Evolutionary conservation across 2,113 vertebrate species (phyloP), one percentile per base, ranked within the genome.

Genomic region (Apodemus sylvaticus): DNA sequence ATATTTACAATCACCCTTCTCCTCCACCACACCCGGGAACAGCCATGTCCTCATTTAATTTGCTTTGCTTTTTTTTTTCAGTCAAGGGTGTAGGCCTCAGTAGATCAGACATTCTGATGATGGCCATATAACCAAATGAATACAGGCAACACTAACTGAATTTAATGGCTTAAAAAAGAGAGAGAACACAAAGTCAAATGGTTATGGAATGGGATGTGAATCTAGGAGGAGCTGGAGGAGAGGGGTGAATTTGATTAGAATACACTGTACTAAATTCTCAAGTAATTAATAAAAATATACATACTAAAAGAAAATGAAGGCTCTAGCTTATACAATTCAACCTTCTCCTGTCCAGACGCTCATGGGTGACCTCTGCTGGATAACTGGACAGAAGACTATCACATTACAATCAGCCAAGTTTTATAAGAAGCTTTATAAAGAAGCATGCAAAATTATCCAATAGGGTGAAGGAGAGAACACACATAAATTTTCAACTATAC

Each of bases 311-410:
- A 87, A 95, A 73, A 13, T 94, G 5, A 92, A 92, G 34, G 34
- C 31, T 92, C 74, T 79, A 62, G 51, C 42, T 86, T 51, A 11
- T n/a, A 86, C 2, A 94, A 7, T 10, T 95, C 78, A 95, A 82
- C 45, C 39, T 66, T 12, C 42, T 87, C 39, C 71, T 5, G 71
- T 74, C 9, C 83, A 96, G 76, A 60, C 34, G 34, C 66, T 88
- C 90, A 95, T 90, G 85, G 48, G 77, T 96, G 95, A 92, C 96
- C 76, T 94, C 97, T 96, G 90, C 96, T 94, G 96, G 96, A 91
- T 12, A 94, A 89, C 1, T 4, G 58, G 58, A 71, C 17, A 71
- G 6, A 96, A 86, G 42, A 70, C 70, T 62, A 31, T 89, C 86
- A 87, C 45, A 34, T 89, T 45, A 79, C 36, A 42, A n/a, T 90